Base-by-base conservation (phyloP, 2,113 vertebrate species). In the Macquaria ambigua region DNA sequence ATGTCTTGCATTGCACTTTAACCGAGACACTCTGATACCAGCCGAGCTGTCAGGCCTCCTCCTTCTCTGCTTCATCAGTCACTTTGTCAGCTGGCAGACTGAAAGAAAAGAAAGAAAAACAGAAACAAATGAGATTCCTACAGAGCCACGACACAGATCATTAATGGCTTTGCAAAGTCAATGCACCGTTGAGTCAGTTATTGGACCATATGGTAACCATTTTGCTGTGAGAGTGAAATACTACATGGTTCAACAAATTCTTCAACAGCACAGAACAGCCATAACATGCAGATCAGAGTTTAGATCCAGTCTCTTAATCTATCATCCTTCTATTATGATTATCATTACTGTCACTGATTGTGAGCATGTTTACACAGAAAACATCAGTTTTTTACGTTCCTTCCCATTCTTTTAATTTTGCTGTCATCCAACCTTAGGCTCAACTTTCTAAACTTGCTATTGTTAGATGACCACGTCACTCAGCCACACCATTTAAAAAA, bases 1-100 rank as follows among this genome's bases (percentile, higher is more conserved):
- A 12, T 25, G 59, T 71, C 52, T 74, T 71, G 55, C 46, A 23
- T 62, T 81, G 72, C 67, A 80, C 85, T 86, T 78, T 50, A 73
- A 79, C 59, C 73, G 43, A 79, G 59, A 69, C 79, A 34, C 46
- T 56, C 46, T 61, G 66, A 52, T 10, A 77, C 63, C 76, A 69
- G 72, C 82, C 55, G 83, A 88, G 79, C 79, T 90, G 85, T 86
- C 88, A 82, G 63, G 64, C 77, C 23, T 79, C 77, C 74, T 72
- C 64, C 79, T 8, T 48, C 74, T 76, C 74, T 48, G 74, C 80
- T 79, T 74, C 77, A 74, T 85, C 87, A 62, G 82, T 66, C 53
- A 56, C 48, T 53, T 61, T 74, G 78, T 77, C 88, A 89, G 86
- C 79, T 87, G 86, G 83, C 55, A 74, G 37, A 56, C 31, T 0